Base-by-base conservation (phyloP, 2,797 vertebrate species). In the Parauchenoglanis punctatus region DNA sequence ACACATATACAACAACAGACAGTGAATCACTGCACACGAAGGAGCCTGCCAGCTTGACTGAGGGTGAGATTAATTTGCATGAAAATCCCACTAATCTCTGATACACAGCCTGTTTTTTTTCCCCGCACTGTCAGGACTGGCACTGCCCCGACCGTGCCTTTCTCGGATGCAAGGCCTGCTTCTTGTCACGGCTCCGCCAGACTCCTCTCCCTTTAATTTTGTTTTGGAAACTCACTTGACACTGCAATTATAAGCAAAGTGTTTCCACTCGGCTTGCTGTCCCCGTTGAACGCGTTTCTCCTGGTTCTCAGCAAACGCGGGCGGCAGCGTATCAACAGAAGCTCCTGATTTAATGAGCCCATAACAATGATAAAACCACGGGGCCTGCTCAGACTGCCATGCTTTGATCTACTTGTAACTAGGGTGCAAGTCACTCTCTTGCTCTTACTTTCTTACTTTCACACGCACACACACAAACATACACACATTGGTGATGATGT, bases 141-240 rank as follows among this genome's bases (percentile, higher is more conserved):
- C 87, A 85, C 46, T 20, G 58, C 68, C 77, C 59, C 0, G 20
- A 52, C 82, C n/a, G 17, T 23, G 56, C 77, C 85, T 85, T 76
- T 70, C 59, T 83, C 46, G 28, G 61, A 61, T 31, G 59, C 72
- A 15, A 23, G 83, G 65, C n/a, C 90, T 91, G 87, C 59, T 86
- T 70, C 63, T 68, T 82, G 65, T 91, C 88, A 87, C 28, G 31
- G 59, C 65, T 58, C 52, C 20, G 35, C 87, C 84, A 86, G 84
- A 70, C 31, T 81, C 65, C 68, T 76, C 84, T 86, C 59, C 84
- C 75, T 86, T 91, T 91, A 81, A 91, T 88, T 88, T 84, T 89
- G 88, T 87, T 89, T 88, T 91, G 87, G 90, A 89, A 91, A 91
- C 85, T 86, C 70, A 65, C 85, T 88, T 83, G 81, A 90, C 84